Conservation (phyloP, 2,888 invertebrate species). For the Nephrotoma guestfalica region DNA sequence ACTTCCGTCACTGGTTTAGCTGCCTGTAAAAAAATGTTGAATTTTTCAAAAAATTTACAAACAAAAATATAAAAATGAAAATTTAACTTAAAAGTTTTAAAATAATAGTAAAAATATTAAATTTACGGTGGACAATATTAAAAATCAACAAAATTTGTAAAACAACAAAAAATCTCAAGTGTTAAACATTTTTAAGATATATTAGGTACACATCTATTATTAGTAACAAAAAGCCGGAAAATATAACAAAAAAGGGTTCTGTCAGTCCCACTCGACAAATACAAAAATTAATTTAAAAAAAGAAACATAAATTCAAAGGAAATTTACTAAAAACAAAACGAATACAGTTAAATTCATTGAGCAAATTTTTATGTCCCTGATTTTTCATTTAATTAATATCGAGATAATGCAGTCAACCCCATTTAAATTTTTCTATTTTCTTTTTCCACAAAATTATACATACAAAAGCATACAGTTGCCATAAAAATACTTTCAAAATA, state of each 20-base stretch:
- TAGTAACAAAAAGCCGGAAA: neutral
- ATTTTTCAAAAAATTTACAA: conserved; percentile 5
- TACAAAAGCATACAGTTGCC: neutral
- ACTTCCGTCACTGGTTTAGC: conserved; percentile 56
- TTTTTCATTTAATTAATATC: neutral
- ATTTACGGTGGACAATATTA: conserved; percentile 6
- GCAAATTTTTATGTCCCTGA: neutral
- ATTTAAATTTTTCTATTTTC: neutral
- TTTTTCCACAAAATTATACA: neutral
- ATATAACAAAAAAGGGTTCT: neutral
- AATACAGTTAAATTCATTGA: neutral
- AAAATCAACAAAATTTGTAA: neutral
- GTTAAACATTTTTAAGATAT: neutral
- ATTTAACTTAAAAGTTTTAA: conserved; percentile 4
- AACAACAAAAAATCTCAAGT: neutral
- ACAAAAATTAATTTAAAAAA: neutral
- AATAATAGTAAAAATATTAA: conserved; percentile 12
- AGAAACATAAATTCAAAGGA: neutral
- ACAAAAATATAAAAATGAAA: conserved; percentile 4
- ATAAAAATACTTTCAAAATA: neutral
- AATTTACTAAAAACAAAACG: neutral
- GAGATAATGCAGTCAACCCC: neutral
- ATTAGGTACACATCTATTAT: neutral
- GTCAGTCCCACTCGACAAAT: neutral
- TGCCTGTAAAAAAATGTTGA: conserved; percentile 45